phyloP scores from a whole-genome alignment of 2,888 invertebrate species.

The Drosophila pseudotalamancana region DNA sequence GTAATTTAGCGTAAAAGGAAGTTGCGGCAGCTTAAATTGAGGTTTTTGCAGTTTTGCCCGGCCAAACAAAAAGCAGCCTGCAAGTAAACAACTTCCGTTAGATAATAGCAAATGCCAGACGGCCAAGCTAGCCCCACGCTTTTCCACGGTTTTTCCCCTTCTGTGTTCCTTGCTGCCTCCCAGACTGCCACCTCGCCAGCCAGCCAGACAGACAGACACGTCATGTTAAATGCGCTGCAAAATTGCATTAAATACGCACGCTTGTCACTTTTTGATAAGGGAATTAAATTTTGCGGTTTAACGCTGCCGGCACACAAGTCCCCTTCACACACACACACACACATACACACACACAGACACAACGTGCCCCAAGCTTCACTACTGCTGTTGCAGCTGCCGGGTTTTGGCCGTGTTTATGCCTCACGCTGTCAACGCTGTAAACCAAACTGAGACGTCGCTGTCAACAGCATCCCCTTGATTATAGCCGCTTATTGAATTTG shows the following conservation, averaged over 20 bases:
- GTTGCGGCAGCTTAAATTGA: slow-evolving; percentile 70
- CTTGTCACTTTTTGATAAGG: slow-evolving; percentile 84
- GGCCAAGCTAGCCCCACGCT: slow-evolving; percentile 31
- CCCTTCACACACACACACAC: not conserved
- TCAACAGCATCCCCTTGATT: slow-evolving; percentile 46
- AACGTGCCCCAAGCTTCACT: not conserved
- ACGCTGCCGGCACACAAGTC: slow-evolving; percentile 63
- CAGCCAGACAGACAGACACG: slow-evolving; percentile 44
- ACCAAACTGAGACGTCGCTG: slow-evolving; percentile 62
- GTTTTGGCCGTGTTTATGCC: slow-evolving; percentile 67
- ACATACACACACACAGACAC: no score
- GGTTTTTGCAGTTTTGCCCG: slow-evolving; percentile 47
- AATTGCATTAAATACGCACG: slow-evolving; percentile 84
- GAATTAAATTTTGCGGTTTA: slow-evolving; percentile 84
- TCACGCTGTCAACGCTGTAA: slow-evolving; percentile 70
- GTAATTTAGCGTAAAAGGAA: slow-evolving; percentile 83
- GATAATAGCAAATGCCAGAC: slow-evolving; percentile 67
- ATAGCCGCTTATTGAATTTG: slow-evolving; percentile 61
- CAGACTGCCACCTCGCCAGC: not conserved
- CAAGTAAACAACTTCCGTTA: slow-evolving; percentile 75
- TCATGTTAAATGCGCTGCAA: slow-evolving; percentile 83
- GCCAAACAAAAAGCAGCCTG: slow-evolving; percentile 46
- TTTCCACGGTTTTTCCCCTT: not conserved
- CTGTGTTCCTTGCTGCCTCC: not conserved
- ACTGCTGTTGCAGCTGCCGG: slow-evolving; percentile 19